Conservation (phyloP, 2,113 vertebrate species). For the Chaenogobius annularis region DNA sequence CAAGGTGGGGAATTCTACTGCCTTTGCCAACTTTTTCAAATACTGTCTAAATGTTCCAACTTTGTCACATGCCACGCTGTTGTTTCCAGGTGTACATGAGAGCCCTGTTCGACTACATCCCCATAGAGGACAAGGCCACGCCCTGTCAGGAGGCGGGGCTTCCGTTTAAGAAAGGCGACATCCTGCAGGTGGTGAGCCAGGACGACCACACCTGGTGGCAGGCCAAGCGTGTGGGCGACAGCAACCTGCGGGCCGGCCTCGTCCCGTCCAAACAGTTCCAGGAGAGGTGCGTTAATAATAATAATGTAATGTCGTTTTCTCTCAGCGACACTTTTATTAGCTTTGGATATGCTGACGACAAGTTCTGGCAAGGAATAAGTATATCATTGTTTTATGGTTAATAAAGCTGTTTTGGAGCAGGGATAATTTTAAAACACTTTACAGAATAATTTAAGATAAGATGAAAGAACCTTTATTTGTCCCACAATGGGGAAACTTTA, state of each 20-base stretch:
- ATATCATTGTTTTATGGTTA: too few species aligned
- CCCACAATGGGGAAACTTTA: too few species aligned
- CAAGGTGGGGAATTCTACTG: conserved; percentile 77
- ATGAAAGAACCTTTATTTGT: too few species aligned
- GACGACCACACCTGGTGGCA: conserved; percentile 96
- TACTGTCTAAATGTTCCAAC: not conserved
- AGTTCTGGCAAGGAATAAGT: too few species aligned
- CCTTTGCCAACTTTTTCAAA: not conserved
- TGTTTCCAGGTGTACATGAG: conserved; percentile 86
- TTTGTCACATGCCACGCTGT: not conserved
- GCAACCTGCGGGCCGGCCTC: conserved; percentile 90
- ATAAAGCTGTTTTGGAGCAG: too few species aligned
- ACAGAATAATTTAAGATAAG: too few species aligned
- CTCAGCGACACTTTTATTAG: too few species aligned
- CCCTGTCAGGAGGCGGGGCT: conserved; percentile 95
- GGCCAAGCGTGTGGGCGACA: conserved; percentile 90
- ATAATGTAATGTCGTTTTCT: too few species aligned
- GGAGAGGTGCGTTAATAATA: too few species aligned
- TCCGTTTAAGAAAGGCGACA: conserved; percentile 86
- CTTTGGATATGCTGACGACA: too few species aligned
- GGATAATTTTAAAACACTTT: too few species aligned
- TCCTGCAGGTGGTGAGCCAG: conserved; percentile 93
- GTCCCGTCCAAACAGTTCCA: conserved; percentile 94
- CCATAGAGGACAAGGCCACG: conserved; percentile 90
- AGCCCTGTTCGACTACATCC: conserved; percentile 91